Evolutionary conservation across 2,113 vertebrate species (phyloP).

Genomic region (Bombycilla garrulus): DNA sequence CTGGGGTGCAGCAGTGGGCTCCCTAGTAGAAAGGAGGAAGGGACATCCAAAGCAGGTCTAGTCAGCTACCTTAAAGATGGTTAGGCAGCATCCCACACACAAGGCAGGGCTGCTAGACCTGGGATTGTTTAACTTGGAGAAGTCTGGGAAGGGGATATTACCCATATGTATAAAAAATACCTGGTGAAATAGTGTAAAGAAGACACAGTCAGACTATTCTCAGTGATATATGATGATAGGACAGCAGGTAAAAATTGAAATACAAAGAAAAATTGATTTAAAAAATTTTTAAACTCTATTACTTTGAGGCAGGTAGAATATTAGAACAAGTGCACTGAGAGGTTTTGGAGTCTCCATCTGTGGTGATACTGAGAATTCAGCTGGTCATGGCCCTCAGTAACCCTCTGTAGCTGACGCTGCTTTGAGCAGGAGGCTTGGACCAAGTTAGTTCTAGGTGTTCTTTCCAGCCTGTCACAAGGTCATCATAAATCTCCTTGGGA

Average conservation of each 20-base stretch:
- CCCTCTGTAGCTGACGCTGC: neutral
- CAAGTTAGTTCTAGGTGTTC: neutral
- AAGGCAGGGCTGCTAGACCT: neutral
- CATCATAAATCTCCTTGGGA: neutral
- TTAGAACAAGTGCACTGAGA: neutral
- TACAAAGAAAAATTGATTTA: neutral
- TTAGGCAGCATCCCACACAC: neutral
- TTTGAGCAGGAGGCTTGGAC: neutral
- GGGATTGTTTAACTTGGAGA: neutral
- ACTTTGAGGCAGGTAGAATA: neutral
- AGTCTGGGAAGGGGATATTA: neutral
- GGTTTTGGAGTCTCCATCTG: neutral
- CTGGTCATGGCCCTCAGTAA: neutral
- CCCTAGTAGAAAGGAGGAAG: neutral
- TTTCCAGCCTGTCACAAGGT: neutral
- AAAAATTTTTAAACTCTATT: neutral
- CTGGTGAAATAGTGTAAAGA: neutral
- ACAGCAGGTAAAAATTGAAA: neutral
- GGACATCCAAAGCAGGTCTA: fast-evolving
- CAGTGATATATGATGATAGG: neutral
- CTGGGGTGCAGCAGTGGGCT: neutral
- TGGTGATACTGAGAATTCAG: neutral
- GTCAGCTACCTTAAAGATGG: neutral
- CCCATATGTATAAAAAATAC: neutral
- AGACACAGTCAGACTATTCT: neutral